These are phyloP conservation scores for Chamaetylas fuelleborni DNA, from an alignment of 2,113 vertebrate genomes.

Conservation along the genomic window DNA sequence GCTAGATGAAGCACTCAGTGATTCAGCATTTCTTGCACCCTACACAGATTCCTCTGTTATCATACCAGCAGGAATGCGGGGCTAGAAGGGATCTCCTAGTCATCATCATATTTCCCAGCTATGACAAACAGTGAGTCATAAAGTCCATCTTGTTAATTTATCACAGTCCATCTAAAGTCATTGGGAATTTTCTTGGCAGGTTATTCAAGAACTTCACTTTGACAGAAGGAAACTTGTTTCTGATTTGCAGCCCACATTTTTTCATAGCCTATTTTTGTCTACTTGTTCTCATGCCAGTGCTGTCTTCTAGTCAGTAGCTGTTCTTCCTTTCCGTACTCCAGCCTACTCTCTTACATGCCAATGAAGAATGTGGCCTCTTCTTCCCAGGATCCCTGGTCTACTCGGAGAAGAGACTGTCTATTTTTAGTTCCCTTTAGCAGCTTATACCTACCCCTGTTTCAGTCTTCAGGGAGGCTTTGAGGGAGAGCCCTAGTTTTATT, in stretches of 20 bases:
- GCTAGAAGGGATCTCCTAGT: slow-evolving; percentile 54
- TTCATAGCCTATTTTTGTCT: slow-evolving; percentile 55
- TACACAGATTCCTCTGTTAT: slow-evolving; percentile 39
- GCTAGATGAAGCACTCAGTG: slow-evolving; percentile 24
- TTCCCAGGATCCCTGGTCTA: not conserved
- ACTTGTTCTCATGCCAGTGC: slow-evolving; percentile 35
- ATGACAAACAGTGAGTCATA: slow-evolving; percentile 41
- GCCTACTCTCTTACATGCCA: not conserved
- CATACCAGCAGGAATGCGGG: slow-evolving; percentile 30
- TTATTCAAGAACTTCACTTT: slow-evolving; percentile 36
- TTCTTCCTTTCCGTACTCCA: not conserved
- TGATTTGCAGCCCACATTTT: slow-evolving; percentile 54
- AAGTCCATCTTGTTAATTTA: slow-evolving; percentile 49
- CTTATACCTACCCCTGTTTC: not conserved
- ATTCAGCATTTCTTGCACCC: slow-evolving; percentile 45
- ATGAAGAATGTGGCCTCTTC: not conserved
- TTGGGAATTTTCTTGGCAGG: slow-evolving; percentile 48
- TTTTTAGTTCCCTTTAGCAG: not conserved
- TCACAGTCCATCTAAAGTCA: slow-evolving; percentile 41
- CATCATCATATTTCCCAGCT: slow-evolving; percentile 15
- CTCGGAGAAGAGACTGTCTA: not conserved
- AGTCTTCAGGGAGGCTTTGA: not conserved
- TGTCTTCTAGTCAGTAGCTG: slow-evolving; percentile 42
- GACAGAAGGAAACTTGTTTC: slow-evolving; percentile 54
- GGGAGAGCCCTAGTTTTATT: not conserved